Percentiles rank a stretch among this genome's conserved stretches.
These are phyloP conservation scores for Mareca penelope DNA, from an alignment of 2,797 vertebrate genomes.

Conservation along the genomic window DNA sequence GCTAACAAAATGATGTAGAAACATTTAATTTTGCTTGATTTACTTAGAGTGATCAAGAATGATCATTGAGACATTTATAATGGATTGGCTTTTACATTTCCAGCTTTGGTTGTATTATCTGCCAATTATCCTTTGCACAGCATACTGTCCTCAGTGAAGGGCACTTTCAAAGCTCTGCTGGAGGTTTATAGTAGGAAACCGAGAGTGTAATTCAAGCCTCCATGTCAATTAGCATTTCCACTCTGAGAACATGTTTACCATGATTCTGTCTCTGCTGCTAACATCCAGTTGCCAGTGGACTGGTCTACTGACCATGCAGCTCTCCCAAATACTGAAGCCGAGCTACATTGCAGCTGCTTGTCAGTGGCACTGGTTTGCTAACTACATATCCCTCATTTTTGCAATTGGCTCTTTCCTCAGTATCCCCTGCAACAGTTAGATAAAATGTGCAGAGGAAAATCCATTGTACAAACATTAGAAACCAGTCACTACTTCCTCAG, in stretches of 20 bases:
- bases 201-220: background rate
- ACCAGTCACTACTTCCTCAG: background rate
- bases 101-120: background rate
- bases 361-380: background rate
- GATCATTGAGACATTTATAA: background rate
- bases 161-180: background rate
- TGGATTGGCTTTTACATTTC: accelerated
- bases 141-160: background rate
- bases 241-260: background rate
- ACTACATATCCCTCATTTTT: background rate
- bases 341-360: background rate
- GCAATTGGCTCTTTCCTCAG: background rate
- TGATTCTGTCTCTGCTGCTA: background rate
- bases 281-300: background rate
- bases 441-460: background rate
- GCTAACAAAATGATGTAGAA: background rate
- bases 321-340: background rate
- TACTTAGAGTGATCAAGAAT: background rate
- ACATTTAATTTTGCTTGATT: background rate
- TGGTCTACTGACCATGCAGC: background rate
- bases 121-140: background rate
- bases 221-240: background rate
- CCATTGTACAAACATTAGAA: background rate
- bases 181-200: background rate
- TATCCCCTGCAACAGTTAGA: background rate